Percentiles rank a stretch among this genome's conserved stretches.
Evolutionary conservation across 2,888 invertebrate species (phyloP).

Genomic region (Auanema sp.): DNA sequence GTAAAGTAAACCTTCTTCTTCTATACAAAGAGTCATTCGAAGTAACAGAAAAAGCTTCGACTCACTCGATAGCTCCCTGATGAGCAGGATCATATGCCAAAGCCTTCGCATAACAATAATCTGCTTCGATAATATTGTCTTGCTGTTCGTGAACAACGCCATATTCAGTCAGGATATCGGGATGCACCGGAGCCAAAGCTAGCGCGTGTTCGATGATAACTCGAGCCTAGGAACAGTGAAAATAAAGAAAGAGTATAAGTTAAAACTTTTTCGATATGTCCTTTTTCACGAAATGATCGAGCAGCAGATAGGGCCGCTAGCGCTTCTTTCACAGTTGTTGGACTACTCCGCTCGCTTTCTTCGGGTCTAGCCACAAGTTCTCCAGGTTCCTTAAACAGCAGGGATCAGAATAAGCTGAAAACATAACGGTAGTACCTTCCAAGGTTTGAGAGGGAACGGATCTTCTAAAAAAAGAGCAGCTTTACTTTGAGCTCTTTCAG

Average conservation of each 20-base stretch:
- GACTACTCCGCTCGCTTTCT: conserved; percentile 9
- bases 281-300: conserved; percentile 38
- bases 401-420: not conserved
- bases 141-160: conserved; percentile 16
- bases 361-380: conserved; percentile 7
- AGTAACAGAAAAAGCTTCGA: not conserved
- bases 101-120: conserved; percentile 83
- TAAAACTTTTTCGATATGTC: conserved; percentile 46
- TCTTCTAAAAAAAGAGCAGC: conserved; percentile 13
- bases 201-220: conserved; percentile 78
- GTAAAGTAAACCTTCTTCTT: conserved; percentile 82
- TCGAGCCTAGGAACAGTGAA: conserved; percentile 33
- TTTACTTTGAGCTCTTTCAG: not conserved
- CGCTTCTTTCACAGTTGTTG: conserved; percentile 43
- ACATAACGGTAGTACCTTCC: too few species aligned
- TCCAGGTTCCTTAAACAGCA: not conserved
- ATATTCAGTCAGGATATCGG: conserved; percentile 81
- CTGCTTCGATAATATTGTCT: conserved; percentile 77
- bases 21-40: conserved; percentile 27
- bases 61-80: conserved; percentile 56
- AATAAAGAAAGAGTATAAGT: not conserved
- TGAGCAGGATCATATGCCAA: conserved; percentile 82
- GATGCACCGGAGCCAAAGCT: conserved; percentile 85
- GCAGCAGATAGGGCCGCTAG: conserved; percentile 55
- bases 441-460: conserved; percentile 13